Percentiles rank a stretch among this genome's conserved stretches.
These are phyloP conservation scores for Plemyria rubiginata DNA, from an alignment of 2,888 invertebrate species.

Conservation along the genomic window DNA sequence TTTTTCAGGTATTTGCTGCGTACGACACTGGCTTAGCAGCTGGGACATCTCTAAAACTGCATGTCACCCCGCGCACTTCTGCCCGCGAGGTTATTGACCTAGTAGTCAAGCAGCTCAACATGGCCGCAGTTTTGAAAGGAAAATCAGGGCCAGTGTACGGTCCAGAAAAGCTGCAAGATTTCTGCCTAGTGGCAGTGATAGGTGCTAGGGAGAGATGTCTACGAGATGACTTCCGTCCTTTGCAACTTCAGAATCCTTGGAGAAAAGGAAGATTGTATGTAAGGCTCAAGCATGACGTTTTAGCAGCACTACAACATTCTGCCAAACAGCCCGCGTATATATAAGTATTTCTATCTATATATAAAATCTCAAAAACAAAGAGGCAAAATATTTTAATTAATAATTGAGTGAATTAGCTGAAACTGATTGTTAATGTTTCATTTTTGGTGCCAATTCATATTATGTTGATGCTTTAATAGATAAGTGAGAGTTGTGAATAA, in stretches of 20 bases:
- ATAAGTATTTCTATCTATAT: too few species aligned
- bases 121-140: slow-evolving; percentile 94
- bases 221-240: slow-evolving; percentile 96
- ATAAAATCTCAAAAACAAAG: slow-evolving; percentile 53
- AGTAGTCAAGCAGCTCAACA: slow-evolving; percentile 97
- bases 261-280: slow-evolving; percentile 97
- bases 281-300: slow-evolving; percentile 94
- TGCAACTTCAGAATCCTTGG: slow-evolving; percentile 98
- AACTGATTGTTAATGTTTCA: slow-evolving; percentile 55
- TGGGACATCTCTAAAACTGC: slow-evolving; percentile 96
- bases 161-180: slow-evolving; percentile 92
- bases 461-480: slow-evolving; percentile 78
- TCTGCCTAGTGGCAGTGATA: slow-evolving; percentile 97
- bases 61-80: slow-evolving; percentile 96
- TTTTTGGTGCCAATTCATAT: slow-evolving; percentile 78
- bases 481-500: slow-evolving; percentile 77
- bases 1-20: slow-evolving; percentile 95
- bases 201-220: slow-evolving; percentile 97
- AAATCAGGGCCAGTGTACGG: slow-evolving; percentile 94
- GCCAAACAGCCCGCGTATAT: slow-evolving; percentile 91
- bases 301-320: slow-evolving; percentile 95
- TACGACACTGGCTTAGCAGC: slow-evolving; percentile 97
- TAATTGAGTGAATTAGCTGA: slow-evolving; percentile 42
- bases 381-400: slow-evolving; percentile 4
- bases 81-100: slow-evolving; percentile 97